Evolutionary conservation across 2,797 vertebrate genomes (phyloP), one percentile per base, ranked within the genome.

Genomic region (Aulostomus chinensis): DNA sequence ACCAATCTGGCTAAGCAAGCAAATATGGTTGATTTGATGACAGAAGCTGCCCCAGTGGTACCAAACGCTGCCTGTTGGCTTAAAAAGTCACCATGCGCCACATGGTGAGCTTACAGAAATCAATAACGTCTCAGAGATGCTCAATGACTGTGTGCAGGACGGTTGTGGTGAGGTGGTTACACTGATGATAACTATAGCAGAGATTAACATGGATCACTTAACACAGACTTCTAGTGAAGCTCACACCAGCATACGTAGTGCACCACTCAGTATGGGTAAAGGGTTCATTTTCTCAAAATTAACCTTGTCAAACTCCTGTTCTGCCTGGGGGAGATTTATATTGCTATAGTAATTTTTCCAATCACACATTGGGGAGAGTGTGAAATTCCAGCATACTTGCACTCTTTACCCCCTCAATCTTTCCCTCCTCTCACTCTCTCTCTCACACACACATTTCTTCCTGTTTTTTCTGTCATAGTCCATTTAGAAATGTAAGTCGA

Each of bases 331-430:
- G 72, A 81, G 66, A 69, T 68, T 84, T 85, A 68, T 71, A 85
- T 85, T 83, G 73, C 83, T 79, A 73, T 77, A 83, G 70, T 81
- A 82, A 86, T 86, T 87, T 84, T 85, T 87, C 83, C 85, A 86
- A 82, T 87, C 81, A 76, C 57, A 77, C 51, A 87, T 78, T 81
- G 70, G 55, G 43, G 37, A 70, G 76, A 76, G 78, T 89, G 84
- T 89, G 81, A 84, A 82, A 89, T 85, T 81, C 81, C 58, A 80
- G 81, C 76, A 66, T 61, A 58, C 64, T 70, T 64, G 48, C n/a
- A n/a, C n/a, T n/a, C n/a, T n/a, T n/a, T 74, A 76, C 68, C 61
- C 54, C 68, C 67, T 57, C 59, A 24, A 33, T 42, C 20, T 34
- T 34, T 13, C 32, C 29, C 32, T 2, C 13, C 15, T 2, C 5